Percentiles rank a stretch among this genome's conserved stretches.
phyloP scores from a whole-genome alignment of 1,140 invertebrate species.

The Aphelinus atriplicis region DNA sequence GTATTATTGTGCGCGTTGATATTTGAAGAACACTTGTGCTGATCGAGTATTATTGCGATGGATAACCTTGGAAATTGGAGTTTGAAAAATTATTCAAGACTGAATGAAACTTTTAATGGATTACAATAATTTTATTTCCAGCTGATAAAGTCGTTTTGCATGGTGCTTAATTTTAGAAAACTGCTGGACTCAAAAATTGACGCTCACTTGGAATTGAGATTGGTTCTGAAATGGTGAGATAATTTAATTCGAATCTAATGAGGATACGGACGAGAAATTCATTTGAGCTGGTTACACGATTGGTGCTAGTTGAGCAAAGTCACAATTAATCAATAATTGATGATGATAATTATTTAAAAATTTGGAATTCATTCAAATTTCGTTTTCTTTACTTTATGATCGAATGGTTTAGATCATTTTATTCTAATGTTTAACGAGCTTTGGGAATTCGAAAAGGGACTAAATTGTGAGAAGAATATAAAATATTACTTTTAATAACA shows the following conservation, averaged over 20 bases:
- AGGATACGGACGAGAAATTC: too few relatives aligned
- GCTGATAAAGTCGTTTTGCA: too few relatives aligned
- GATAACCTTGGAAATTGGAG: conserved; percentile 31
- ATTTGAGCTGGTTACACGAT: conserved; percentile 6
- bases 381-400: too few relatives aligned
- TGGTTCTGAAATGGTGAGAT: conserved; percentile 9
- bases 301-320: background rate
- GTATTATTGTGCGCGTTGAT: conserved; percentile 43
- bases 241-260: too few relatives aligned
- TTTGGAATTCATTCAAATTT: too few relatives aligned
- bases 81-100: conserved; percentile 16
- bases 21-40: conserved; percentile 14
- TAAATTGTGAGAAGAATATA: conserved; percentile 48
- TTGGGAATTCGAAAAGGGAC: conserved; percentile 48
- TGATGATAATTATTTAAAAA: background rate
- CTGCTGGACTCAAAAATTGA: conserved; percentile 33
- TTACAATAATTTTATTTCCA: background rate
- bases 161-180: background rate
- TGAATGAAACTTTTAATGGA: conserved; percentile 22
- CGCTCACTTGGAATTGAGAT: conserved; percentile 18
- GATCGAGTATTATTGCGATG: conserved; percentile 46
- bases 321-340: background rate
- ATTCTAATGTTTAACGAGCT: background rate
- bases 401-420: too few relatives aligned
- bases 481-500: conserved; percentile 53